Base-by-base conservation (phyloP, 2,797 vertebrate genomes). In the Prunella strophiata region DNA sequence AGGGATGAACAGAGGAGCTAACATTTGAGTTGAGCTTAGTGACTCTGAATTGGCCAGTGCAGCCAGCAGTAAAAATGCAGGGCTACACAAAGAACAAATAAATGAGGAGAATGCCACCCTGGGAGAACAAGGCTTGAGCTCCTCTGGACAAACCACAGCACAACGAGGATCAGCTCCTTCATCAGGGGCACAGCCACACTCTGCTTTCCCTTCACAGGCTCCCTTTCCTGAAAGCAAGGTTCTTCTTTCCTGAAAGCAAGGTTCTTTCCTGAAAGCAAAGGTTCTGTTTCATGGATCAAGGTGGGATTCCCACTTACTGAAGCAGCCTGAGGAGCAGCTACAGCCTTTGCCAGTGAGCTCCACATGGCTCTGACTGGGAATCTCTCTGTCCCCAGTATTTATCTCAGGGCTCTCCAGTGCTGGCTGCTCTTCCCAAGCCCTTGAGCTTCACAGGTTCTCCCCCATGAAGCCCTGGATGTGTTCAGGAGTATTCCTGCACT, bases 61-160 rank as follows among this genome's bases (percentile, higher is more conserved):
- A 85, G 85, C 79, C 80, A 91, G 79, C 51, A 72, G 1, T 88
- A 93, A 84, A 93, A 96, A 95, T 30, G 55, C 83, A 87, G 54
- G 61, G 86, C 55, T 72, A 65, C 91, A 85, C 62, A 89, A 73
- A 74, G 92, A 85, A 59, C 61, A 96, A 84, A 91, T 45, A 80
- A 95, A 84, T 40, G 55, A 62, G 63, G 73, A 77, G 85, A 94
- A 86, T 92, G 94, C 88, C 95, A 90, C 85, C 75, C 86, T 48
- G 8, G 4, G 81, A 95, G 66, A 72, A 50, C 67, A 88, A 94
- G 54, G 50, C 50, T 77, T 27, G 51, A 80, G 66, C 38, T 86
- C 48, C 45, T 85, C 93, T 42, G 54, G 55, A 87, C 50, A 93
- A 94, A 82, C 59, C 80, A 47, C 85, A 78, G 30, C 0, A 2